Percentiles rank a stretch among this genome's conserved stretches.
Evolutionary conservation across 2,888 invertebrate species (phyloP).

Genomic region (Drosophila suboccidentalis): DNA sequence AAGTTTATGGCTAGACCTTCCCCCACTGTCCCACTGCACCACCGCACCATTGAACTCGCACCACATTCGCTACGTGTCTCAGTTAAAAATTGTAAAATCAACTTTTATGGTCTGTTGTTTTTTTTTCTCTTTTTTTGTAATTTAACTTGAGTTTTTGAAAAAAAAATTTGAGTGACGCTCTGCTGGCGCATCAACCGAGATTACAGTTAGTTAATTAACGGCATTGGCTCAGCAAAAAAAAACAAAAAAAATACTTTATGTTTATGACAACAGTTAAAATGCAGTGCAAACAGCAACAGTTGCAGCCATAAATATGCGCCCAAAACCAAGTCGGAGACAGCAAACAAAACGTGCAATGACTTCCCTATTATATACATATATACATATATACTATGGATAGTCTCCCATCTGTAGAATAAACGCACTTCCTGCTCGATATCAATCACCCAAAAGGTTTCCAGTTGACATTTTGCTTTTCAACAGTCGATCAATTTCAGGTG

Average conservation of each 20-base stretch:
- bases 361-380: constrained; percentile 40
- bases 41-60: background rate
- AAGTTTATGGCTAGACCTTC: constrained; percentile 54
- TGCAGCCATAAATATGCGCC: constrained; percentile 41
- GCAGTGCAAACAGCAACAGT: constrained; percentile 32
- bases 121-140: constrained; percentile 16
- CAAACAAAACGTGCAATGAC: constrained; percentile 58
- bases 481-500: constrained; percentile 37
- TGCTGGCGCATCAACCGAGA: constrained; percentile 30
- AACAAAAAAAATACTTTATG: background rate
- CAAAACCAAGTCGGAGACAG: constrained; percentile 14
- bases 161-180: constrained; percentile 27
- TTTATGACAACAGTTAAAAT: constrained; percentile 19
- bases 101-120: constrained; percentile 32
- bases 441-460: constrained; percentile 65
- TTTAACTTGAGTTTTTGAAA: background rate
- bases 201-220: constrained; percentile 61
- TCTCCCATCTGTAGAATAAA: constrained; percentile 8
- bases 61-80: constrained; percentile 49
- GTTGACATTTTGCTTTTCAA: constrained; percentile 63
- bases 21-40: background rate
- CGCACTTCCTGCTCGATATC: constrained; percentile 73
- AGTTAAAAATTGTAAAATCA: constrained; percentile 51
- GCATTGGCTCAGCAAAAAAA: constrained; percentile 21
- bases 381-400: constrained; percentile 11